phyloP scores from a whole-genome alignment of 2,797 vertebrate species.

The Galaxias olidus region DNA sequence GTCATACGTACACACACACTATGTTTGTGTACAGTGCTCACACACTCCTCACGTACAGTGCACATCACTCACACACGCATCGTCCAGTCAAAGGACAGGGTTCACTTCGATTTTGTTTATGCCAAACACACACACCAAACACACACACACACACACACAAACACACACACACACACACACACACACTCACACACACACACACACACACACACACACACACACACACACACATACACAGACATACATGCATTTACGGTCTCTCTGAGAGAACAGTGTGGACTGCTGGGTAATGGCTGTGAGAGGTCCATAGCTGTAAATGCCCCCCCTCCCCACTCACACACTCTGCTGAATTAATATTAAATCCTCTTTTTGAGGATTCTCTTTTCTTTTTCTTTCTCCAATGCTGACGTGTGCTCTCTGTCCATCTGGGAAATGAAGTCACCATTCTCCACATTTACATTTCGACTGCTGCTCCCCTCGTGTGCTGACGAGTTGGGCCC shows the following conservation, averaged over 20 bases:
- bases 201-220: neutral
- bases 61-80: too few relatives aligned
- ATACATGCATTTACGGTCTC: neutral
- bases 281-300: neutral
- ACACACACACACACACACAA: too few relatives aligned
- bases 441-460: constrained; percentile 9
- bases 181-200: constrained; percentile 12
- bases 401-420: neutral
- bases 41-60: too few relatives aligned
- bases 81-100: too few relatives aligned
- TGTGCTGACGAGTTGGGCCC: neutral
- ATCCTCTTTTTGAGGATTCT: constrained; percentile 13
- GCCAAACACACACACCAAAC: too few relatives aligned
- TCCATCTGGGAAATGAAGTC: constrained; percentile 12
- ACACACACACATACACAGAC: constrained; percentile 2
- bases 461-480: neutral
- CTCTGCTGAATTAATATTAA: constrained; percentile 12
- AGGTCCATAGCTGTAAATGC: neutral
- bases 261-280: neutral
- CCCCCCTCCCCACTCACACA: constrained; percentile 1
- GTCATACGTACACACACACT: neutral
- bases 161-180: neutral
- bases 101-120: too few relatives aligned
- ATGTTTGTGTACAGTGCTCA: too few relatives aligned
- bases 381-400: neutral